A percentile compares a stretch with the other conserved stretches of the same genome.
Evolutionary conservation across 92 coral and sea anemone genomes (phyloP).

Genomic region (Chrysogorgia sp.): DNA sequence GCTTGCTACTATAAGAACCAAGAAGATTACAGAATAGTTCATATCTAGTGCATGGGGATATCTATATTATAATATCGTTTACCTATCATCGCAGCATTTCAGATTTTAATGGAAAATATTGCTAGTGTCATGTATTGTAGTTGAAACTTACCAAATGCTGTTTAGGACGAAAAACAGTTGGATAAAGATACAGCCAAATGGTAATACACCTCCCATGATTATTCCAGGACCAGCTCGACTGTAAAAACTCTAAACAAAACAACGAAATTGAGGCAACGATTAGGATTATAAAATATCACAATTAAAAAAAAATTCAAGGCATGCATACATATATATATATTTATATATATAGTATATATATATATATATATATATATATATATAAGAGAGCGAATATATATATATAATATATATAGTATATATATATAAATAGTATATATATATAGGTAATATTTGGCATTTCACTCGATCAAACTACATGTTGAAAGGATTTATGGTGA

Average conservation of each 20-base stretch:
- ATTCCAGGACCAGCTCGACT: conserved; percentile 90
- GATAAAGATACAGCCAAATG: conserved; percentile 97
- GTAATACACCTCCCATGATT: conserved; percentile 94
- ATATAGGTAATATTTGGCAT: no score
- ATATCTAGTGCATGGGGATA: no score
- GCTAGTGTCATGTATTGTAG: neutral
- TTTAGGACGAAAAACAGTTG: conserved; percentile 91
- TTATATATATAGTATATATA: no score
- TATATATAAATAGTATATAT: no score
- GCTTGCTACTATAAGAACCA: no score
- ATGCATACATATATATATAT: neutral
- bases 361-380: no score
- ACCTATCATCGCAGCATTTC: neutral
- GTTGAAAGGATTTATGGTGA: no score
- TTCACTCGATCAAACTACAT: no score
- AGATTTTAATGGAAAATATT: neutral
- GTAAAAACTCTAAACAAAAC: conserved; percentile 78
- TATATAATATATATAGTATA: no score
- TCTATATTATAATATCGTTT: no score
- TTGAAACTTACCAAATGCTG: conserved; percentile 87
- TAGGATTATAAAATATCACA: neutral
- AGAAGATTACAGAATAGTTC: no score
- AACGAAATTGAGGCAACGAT: neutral
- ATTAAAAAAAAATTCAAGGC: neutral
- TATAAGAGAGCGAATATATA: neutral